Evolutionary conservation across 23 tunicate species (phyloP).

Genomic region (Trididemnum nubilum): DNA sequence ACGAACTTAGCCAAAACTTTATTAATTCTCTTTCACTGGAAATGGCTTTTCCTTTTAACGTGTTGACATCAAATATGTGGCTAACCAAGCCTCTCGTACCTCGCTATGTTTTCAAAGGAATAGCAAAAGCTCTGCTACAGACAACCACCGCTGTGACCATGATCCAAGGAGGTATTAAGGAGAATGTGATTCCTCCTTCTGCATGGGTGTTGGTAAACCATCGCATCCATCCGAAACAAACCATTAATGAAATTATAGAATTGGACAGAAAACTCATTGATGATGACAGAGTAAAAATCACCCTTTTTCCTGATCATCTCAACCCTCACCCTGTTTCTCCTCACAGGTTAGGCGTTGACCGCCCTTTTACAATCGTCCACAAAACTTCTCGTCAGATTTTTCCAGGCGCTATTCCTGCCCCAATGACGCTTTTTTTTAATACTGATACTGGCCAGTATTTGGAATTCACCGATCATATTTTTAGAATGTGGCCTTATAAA

Average conservation of each 20-base stretch:
- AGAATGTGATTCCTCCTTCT: constrained; percentile 71
- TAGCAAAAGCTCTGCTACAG: constrained; percentile 35
- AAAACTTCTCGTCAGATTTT: constrained; percentile 45
- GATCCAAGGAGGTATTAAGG: constrained; percentile 58
- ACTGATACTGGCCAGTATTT: constrained; percentile 75
- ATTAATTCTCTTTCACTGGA: constrained; percentile 30
- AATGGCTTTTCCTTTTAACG: constrained; percentile 58
- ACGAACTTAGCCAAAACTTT: constrained; percentile 31
- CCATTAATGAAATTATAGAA: constrained; percentile 60
- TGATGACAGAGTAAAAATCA: constrained; percentile 59
- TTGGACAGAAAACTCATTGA: constrained; percentile 35
- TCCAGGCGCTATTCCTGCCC: constrained; percentile 38
- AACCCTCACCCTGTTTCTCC: constrained; percentile 74
- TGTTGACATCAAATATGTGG: constrained; percentile 64
- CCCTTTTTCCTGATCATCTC: not conserved
- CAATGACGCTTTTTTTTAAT: constrained; percentile 56
- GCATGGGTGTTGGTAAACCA: constrained; percentile 86
- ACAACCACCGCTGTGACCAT: constrained; percentile 86
- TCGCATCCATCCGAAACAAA: constrained; percentile 67
- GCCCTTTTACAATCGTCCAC: constrained; percentile 42
- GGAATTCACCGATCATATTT: constrained; percentile 44
- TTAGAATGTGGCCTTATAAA: constrained; percentile 36
- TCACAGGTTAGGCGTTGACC: constrained; percentile 17
- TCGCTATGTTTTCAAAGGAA: constrained; percentile 14
- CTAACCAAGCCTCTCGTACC: constrained; percentile 50